Base-by-base conservation (phyloP, 2,888 invertebrate genomes). In the Leucophora obtusa region DNA sequence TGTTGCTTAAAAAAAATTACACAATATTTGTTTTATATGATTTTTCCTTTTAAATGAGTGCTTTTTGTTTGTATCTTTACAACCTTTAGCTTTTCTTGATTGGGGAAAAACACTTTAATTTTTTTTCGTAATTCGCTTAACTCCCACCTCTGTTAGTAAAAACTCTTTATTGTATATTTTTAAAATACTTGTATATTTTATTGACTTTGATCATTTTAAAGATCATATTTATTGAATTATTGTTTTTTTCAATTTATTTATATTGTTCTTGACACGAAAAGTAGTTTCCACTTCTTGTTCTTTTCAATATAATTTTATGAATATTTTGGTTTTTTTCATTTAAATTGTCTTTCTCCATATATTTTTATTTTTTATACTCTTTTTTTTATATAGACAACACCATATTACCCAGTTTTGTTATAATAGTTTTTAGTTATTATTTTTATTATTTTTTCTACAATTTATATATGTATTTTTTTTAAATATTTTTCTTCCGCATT, bases 121-220 rank as follows among this genome's bases (percentile, higher is more conserved):
- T 28, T 50, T 53, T n/a, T n/a, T 51, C 1, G 14, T 8, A 33
- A 43, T 47, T 60, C 11, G 21, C 43, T 18, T 21, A 17, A 66
- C 74, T 66, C 65, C 65, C 70, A 65, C 73, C 69, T 65, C 59
- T 28, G 21, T 14, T 6, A 3, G 28, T n/a, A 1, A 3, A 47
- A 47, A 47, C 43, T 47, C n/a, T n/a, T n/a, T 47, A 4, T 47
- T 14, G n/a, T 47, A 5, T 47, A 14, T 47, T 47, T n/a, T 47
- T 47, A 4, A 47, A 47, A 47, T 7, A 47, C 14, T 76, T 77
- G 47, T 14, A 24, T 28, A 38, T 69, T 33, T 59, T 51, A 74
- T 79, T 79, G 79, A 79, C 74, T 74, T 79, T 74, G 74, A 72
- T 78, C 71, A 35, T 78, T 78, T 60, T 60, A 78, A 70, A 70